Conservation (phyloP, 2,797 vertebrate species). For the Pygocentrus nattereri region DNA sequence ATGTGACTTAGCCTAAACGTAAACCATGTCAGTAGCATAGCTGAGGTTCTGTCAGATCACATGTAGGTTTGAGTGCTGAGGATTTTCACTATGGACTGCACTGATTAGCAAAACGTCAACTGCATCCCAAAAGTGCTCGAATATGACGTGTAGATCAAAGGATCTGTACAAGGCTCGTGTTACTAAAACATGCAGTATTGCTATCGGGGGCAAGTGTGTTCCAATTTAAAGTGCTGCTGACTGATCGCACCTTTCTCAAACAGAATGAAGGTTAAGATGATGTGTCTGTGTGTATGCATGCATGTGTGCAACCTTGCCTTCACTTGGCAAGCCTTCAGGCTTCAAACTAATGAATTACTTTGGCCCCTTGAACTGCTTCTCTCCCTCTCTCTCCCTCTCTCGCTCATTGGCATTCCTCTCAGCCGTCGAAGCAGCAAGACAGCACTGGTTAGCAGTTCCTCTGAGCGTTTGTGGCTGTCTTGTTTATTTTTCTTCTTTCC, state of each 20-base stretch:
- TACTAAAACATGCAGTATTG: background rate
- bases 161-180: background rate
- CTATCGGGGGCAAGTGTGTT: background rate
- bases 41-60: background rate
- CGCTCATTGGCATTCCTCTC: constrained; percentile 26
- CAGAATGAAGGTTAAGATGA: background rate
- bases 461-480: constrained; percentile 19
- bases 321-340: background rate
- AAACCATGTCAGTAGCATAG: background rate
- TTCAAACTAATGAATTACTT: constrained; percentile 17
- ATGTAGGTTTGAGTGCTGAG: background rate
- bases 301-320: constrained; percentile 30
- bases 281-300: constrained; percentile 11
- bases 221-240: background rate
- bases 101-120: background rate
- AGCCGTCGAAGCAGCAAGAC: constrained; percentile 1
- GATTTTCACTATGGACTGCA: no score
- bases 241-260: background rate
- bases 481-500: constrained; percentile 37
- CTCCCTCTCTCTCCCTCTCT: constrained; percentile 1
- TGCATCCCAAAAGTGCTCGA: background rate
- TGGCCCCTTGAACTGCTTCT: constrained; percentile 3
- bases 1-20: background rate
- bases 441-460: constrained; percentile 18
- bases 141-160: background rate